Conservation (phyloP, 92 coral and sea anemone genomes). For the Meandrina meandrites region DNA sequence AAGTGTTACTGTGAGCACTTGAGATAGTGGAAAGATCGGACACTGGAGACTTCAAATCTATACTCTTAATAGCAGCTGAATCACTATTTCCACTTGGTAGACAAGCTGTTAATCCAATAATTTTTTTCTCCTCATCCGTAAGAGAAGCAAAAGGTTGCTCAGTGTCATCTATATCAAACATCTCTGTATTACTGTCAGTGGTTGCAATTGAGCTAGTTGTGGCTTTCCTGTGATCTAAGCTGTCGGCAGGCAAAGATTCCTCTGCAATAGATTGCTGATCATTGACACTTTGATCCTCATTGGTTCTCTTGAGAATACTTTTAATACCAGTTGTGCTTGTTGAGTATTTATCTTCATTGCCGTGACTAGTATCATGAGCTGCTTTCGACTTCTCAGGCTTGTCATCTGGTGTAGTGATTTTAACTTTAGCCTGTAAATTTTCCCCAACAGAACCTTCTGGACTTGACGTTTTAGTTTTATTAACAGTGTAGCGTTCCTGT, state of each 20-base stretch:
- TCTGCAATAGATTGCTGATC: not conserved
- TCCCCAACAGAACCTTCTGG: not conserved
- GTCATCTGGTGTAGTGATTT: not conserved
- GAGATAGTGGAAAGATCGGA: not conserved
- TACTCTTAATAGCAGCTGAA: not conserved
- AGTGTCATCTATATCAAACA: constrained; percentile 9
- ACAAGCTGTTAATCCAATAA: constrained; percentile 19
- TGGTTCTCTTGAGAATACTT: constrained; percentile 25
- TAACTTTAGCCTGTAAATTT: not conserved
- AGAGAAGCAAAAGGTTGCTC: constrained; percentile 39
- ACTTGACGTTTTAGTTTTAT: not conserved
- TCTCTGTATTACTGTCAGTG: not conserved
- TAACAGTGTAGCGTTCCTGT: not conserved
- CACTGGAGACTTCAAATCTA: not conserved
- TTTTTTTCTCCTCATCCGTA: constrained; percentile 40
- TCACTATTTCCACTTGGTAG: not conserved
- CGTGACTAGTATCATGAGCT: not conserved
- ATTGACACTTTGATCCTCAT: not conserved
- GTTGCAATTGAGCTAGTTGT: not conserved
- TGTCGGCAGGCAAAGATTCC: not conserved
- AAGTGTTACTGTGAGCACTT: not conserved
- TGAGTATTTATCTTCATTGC: not conserved
- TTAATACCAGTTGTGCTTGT: constrained; percentile 1
- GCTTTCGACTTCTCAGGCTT: not conserved
- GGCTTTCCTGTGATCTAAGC: not conserved